Evolutionary conservation across 30 jellyfish, hydroid and myxozoan species (phyloP), one percentile per base, ranked within the genome.

Genomic region (Sanderia malayensis): DNA sequence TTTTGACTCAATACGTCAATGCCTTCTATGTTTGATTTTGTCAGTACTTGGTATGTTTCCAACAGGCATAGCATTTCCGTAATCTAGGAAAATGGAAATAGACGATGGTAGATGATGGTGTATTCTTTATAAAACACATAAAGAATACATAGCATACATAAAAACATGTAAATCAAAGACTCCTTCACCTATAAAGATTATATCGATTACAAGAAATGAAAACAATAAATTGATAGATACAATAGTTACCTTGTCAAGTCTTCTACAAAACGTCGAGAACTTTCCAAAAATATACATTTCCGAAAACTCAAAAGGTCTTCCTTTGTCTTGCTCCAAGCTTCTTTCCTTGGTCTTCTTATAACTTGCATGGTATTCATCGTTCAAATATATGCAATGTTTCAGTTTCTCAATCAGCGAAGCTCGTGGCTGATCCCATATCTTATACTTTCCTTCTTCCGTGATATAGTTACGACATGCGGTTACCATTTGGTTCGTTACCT

Each of bases 401-500:
- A 92, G 66, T 44, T 92, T 92, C 41, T 31, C 86, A 20, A 92
- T 84, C 31, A 92, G 60, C 20, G 88, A 67, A 2, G 58, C 46
- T 19, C 98, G 82, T 33, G 83, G 84, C 27, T 74, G 96, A 74
- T 92, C 98, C 98, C 98, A 92, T 4, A 92, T 84, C 23, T 82
- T 68, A 34, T 74, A 33, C 60, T 30, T 44, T 0, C 87, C 91
- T 31, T 67, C 76, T 6, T 92, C 96, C 1, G 98, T 92, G 58
- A 92, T 80, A 67, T 84, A 79, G 24, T 83, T 78, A 33, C 91
- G 86, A 67, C 98, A 78, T 7, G 98, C 96, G 20, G 98, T 79
- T 20, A 92, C 98, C 98, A 92, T 92, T 44, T 92, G 98, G 46
- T 92, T 92, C 11, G 98, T 92, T n/a, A 90, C 98, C 98, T 90